Base-by-base conservation (phyloP, 2,797 vertebrate species). In the Rhinogobio ventralis region DNA sequence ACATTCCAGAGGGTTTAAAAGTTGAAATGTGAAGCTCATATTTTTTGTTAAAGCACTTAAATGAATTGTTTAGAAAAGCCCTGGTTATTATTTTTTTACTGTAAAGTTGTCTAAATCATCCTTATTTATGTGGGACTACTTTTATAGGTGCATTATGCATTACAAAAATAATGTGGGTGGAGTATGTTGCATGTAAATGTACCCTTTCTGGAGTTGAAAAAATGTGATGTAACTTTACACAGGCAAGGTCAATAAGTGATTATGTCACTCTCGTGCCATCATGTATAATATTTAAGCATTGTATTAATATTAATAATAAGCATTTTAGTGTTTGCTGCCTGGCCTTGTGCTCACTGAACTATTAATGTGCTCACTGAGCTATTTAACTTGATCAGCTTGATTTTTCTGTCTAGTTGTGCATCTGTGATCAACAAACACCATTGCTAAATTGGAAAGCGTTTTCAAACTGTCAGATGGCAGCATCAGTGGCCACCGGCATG, bases 1-100 rank as follows among this genome's bases (percentile, higher is more conserved):
- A 66, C 39, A 79, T 78, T 76, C 74, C 74, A 57, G 33, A 39
- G 33, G 36, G 74, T n/a, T 76, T 76, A 76, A 57, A 75, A 39
- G 51, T 39, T 57, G 6, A 39, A 68, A 68, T 23, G 28, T 20
- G 19, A 11, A 11, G 33, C 66, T 33, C 33, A 20, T 5, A 5
- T 36, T 68, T 46, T 17, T 64, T 64, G 13, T 64, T 30, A 64
- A 64, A 28, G 60, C 60, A 62, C 25, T 62, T 62, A 2, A 62
- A 62, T 30, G 2, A 62, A 28, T 62, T 1, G 7, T 62, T 28
- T 28, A 62, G 60, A 7, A 30, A 64, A 64, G 6, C 25, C 6
- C 25, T 7, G 25, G 14, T 57, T 57, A n/a, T 57, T 7, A 55
- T 55, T 55, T 23, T 55, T 60, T 5, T 25, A 57, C n/a, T 60